Conservation (phyloP, 2,888 invertebrate species). For the Plemyria rubiginata region DNA sequence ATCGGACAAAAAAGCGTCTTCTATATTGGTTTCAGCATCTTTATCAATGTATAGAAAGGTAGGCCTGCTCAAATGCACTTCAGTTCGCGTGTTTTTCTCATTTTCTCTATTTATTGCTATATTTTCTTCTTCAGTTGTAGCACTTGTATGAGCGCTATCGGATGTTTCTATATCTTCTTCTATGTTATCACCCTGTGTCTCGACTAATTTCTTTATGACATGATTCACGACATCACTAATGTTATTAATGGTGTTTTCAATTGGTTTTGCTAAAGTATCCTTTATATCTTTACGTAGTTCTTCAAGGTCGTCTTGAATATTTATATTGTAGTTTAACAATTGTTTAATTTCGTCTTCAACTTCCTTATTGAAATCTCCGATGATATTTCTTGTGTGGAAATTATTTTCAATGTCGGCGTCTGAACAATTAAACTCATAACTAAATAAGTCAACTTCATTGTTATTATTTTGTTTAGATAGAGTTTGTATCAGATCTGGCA, state of each 20-base stretch:
- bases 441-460: constrained; percentile 51
- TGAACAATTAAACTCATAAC: constrained; percentile 63
- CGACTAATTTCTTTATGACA: constrained; percentile 78
- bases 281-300: constrained; percentile 80
- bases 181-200: constrained; percentile 63
- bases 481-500: constrained; percentile 77
- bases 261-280: constrained; percentile 78
- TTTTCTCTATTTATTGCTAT: constrained; percentile 67
- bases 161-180: constrained; percentile 48
- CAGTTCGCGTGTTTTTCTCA: constrained; percentile 69
- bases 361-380: constrained; percentile 86
- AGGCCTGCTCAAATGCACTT: constrained; percentile 77
- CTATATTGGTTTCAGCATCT: constrained; percentile 73
- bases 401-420: constrained; percentile 79
- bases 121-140: constrained; percentile 52
- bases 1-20: constrained; percentile 85
- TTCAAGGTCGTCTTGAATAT: constrained; percentile 77
- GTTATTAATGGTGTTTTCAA: constrained; percentile 80
- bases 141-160: constrained; percentile 37
- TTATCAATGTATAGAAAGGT: constrained; percentile 76
- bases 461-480: constrained; percentile 73
- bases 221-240: constrained; percentile 82
- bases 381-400: constrained; percentile 78
- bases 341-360: constrained; percentile 85
- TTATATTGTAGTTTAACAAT: constrained; percentile 76